Evolutionary conservation across 1,140 invertebrate species (phyloP).

Genomic region (Drosophila bifasciata): DNA sequence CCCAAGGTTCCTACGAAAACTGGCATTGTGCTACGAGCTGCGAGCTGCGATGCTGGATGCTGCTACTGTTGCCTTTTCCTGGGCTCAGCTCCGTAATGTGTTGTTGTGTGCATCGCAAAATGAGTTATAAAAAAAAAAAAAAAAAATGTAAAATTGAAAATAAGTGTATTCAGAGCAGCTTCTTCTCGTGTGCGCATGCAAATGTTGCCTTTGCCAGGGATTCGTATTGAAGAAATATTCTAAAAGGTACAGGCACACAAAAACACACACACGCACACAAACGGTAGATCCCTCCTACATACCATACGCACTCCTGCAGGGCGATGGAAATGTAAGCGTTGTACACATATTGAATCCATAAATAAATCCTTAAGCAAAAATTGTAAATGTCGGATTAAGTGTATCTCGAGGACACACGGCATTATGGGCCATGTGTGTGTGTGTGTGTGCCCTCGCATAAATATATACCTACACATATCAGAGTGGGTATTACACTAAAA

Average conservation of each 20-base stretch:
- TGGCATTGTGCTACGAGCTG: slow-evolving; percentile 17
- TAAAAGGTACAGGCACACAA: slow-evolving; percentile 51
- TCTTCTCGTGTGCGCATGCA: slow-evolving; percentile 59
- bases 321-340: slow-evolving; percentile 49
- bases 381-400: slow-evolving; percentile 82
- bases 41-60: not conserved
- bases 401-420: slow-evolving; percentile 59
- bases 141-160: slow-evolving; percentile 51
- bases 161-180: slow-evolving; percentile 62
- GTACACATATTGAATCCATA: slow-evolving; percentile 80
- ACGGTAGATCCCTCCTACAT: not conserved
- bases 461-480: slow-evolving; percentile 27
- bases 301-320: slow-evolving; percentile 24
- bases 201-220: slow-evolving; percentile 35
- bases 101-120: slow-evolving; percentile 55
- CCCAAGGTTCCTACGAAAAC: not conserved
- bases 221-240: slow-evolving; percentile 46
- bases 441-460: slow-evolving; percentile 43
- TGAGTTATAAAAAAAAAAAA: slow-evolving; percentile 56
- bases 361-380: slow-evolving; percentile 82
- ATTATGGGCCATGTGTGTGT: slow-evolving; percentile 12
- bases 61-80: slow-evolving; percentile 16
- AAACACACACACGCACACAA: slow-evolving; percentile 19
- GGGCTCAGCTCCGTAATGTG: slow-evolving; percentile 14
- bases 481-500: slow-evolving; percentile 51